Evolutionary conservation across 2,888 invertebrate species (phyloP), one percentile per base, ranked within the genome.

Genomic region (Erannis defoliaria): DNA sequence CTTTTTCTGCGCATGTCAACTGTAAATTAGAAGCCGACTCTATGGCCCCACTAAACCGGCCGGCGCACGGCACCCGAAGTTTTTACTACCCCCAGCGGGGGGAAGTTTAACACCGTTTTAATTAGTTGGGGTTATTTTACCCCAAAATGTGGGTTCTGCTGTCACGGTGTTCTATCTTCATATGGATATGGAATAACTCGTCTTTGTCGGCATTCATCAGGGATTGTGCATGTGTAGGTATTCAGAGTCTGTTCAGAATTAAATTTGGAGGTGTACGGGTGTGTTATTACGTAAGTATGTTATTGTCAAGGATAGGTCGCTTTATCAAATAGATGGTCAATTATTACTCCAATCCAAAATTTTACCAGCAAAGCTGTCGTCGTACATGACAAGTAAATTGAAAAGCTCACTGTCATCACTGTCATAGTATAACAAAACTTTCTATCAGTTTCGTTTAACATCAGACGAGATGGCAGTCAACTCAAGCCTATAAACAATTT

Each of bases 21-120:
- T 23, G 19, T 45, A 42, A 37, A 62, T 38, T 43, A 26, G 29
- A 35, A n/a, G 26, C 49, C 2, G 54, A 60, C n/a, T 63, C 62
- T 46, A 60, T 70, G 62, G 64, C 70, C 64, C 63, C 21, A 65
- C 68, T 55, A 62, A 62, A 66, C 64, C 59, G 54, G 43, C 64
- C 64, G 61, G 62, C 57, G 55, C 61, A 60, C 64, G 55, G 64
- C 59, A 51, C 63, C 66, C 66, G 66, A 84, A 84, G 83, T 85
- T 85, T 84, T 81, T 81, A 83, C 75, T 75, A 68, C 77, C 71
- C 84, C 77, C 84, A 57, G 48, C 62, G 77, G 80, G 67, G 58
- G 50, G 68, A 80, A 83, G 77, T 84, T 82, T 79, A 80, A 79
- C 78, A 74, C 74, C 73, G 78, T 79, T 84, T 82, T 84, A 84